Conservation (phyloP, 2,113 vertebrate species). For the Acrocephalus kingi region DNA sequence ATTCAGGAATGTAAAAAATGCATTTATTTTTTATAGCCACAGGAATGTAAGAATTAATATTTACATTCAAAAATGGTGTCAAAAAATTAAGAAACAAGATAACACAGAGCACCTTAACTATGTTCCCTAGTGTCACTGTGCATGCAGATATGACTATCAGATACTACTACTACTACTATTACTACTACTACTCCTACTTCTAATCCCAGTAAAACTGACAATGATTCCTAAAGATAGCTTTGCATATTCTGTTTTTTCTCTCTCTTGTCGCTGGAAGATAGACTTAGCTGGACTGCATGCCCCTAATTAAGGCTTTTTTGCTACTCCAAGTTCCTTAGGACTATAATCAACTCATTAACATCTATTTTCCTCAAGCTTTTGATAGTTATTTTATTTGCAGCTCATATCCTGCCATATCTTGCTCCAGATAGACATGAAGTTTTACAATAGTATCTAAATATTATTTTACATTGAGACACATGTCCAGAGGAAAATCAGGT, state of each 20-base stretch:
- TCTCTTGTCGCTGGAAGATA: not conserved
- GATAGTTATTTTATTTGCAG: not conserved
- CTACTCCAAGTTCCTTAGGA: not conserved
- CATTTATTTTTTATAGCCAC: not conserved
- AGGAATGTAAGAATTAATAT: not conserved
- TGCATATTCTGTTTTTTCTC: not conserved
- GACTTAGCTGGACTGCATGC: not conserved
- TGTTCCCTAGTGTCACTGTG: not conserved
- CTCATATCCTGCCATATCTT: not conserved
- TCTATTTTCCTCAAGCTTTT: not conserved
- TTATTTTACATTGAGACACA: not conserved
- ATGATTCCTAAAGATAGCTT: not conserved
- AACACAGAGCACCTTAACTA: not conserved
- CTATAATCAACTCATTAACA: not conserved
- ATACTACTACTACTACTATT: not conserved
- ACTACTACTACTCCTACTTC: not conserved
- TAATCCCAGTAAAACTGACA: not conserved
- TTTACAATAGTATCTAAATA: not conserved
- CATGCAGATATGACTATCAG: not conserved
- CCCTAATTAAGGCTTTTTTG: not conserved
- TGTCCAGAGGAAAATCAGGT: not conserved
- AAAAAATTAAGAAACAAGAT: not conserved
- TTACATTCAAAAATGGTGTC: not conserved
- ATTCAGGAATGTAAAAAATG: not conserved
- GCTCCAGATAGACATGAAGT: not conserved